A percentile compares a stretch with the other conserved stretches of the same genome.
Evolutionary conservation across 2,888 invertebrate genomes (phyloP).

Genomic region (Nyleta sp.): DNA sequence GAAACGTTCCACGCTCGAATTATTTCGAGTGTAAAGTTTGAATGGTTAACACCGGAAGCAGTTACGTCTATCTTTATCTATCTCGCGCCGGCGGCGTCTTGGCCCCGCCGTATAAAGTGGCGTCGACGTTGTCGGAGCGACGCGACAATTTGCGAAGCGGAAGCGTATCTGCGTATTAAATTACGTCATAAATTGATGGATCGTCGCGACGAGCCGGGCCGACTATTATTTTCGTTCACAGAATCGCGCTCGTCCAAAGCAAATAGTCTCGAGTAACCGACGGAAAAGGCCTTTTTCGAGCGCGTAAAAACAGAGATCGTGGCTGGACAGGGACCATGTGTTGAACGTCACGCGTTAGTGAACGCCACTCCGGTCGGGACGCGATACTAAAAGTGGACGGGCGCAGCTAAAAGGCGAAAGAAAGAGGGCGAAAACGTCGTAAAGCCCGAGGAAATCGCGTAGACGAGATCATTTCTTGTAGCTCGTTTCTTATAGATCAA

Average conservation of each 20-base stretch:
- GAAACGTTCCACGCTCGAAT: too few relatives aligned
- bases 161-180: not conserved
- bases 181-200: not conserved
- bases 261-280: slow-evolving; percentile 26
- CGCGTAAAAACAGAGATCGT: slow-evolving; percentile 35
- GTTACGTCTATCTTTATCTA: slow-evolving; percentile 79
- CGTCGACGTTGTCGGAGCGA: slow-evolving; percentile 13
- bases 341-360: slow-evolving; percentile 66
- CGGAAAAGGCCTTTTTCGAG: slow-evolving; percentile 7
- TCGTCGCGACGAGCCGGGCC: too few relatives aligned
- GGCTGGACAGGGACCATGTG: slow-evolving; percentile 72
- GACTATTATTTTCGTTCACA: slow-evolving; percentile 33
- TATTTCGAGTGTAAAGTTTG: slow-evolving; percentile 56
- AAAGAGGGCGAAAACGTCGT: slow-evolving; percentile 56
- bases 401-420: slow-evolving; percentile 54
- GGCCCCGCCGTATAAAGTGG: slow-evolving; percentile 17
- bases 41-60: slow-evolving; percentile 81
- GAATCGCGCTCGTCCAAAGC: slow-evolving; percentile 30
- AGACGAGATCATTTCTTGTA: too few relatives aligned
- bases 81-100: slow-evolving; percentile 58
- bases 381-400: slow-evolving; percentile 57
- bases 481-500: too few relatives aligned
- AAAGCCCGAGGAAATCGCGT: slow-evolving; percentile 47
- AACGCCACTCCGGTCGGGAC: slow-evolving; percentile 69
- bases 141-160: slow-evolving; percentile 40